Evolutionary conservation across 2,113 vertebrate genomes (phyloP), one percentile per base, ranked within the genome.

Genomic region (Copsychus sechellarum): DNA sequence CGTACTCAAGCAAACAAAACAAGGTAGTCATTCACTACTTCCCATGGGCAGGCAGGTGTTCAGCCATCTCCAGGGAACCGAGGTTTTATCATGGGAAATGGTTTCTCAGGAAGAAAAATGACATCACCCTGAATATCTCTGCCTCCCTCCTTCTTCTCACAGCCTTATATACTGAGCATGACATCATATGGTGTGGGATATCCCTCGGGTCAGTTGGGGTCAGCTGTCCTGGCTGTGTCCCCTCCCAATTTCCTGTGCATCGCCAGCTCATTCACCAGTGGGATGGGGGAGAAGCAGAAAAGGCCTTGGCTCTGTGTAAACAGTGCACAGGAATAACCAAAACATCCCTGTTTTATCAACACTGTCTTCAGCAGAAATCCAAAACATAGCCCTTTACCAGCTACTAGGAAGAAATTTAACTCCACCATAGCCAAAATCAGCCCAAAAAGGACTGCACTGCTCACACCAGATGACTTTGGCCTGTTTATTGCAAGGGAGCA

Each of bases 361-460:
- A 26, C 17, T 61, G 25, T 23, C 34, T 62, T 62, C 70, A 76
- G 40, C 47, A 54, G 11, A 62, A 77, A 69, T 56, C 18, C 34
- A 48, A 48, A 83, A 23, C 22, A 31, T 17, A 76, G 34, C 54
- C 11, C 17, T 34, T 24, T 26, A 62, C 31, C 56, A 48, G 31
- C 22, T 56, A 42, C 18, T 48, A 20, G 33, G 34, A 48, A 48
- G 48, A 48, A 70, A 56, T 56, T 48, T 62, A 82, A 82, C 54
- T 76, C n/a, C 31, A 28, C 10, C 0, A 0, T 5, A 24, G 26
- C 18, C 48, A 62, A 48, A 77, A 56, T 29, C 34, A 62, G 22
- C 48, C 28, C 48, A 29, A 47, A 48, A 73, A 77, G 22, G 29
- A 29, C 36, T n/a, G 7, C 24, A 12, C 40, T 51, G 60, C 21